Evolutionary conservation across 2,797 vertebrate species (phyloP), one percentile per base, ranked within the genome.

Genomic region (Rhodeus uyekii): DNA sequence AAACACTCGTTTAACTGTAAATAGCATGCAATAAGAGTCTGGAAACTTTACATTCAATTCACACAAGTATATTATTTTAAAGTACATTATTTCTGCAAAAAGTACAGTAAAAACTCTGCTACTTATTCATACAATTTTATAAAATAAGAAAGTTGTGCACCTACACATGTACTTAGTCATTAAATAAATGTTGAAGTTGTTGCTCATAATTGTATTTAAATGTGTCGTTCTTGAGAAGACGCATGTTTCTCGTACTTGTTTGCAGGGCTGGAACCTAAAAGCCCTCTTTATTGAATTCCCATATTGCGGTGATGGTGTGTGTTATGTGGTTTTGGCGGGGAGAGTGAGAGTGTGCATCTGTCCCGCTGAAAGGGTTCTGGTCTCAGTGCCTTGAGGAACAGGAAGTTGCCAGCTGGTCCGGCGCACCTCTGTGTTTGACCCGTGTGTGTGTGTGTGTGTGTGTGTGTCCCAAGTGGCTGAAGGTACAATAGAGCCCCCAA

Each of bases 321-420:
- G 86, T 88, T 78, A 71, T 86, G 85, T 88, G 87, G 85, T 85
- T 88, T 86, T 85, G 81, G 84, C 87, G 81, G 89, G 89, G 82
- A 84, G 82, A 90, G 86, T 63, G 64, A 72, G 87, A 71, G 73
- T 90, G 91, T 86, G 92, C 93, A 93, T 93, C 92, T 93, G 94
- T 93, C 89, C 89, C 84, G 86, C 87, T 92, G 87, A 83, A 91
- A 89, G 74, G 84, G 86, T 88, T 86, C 85, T 82, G 91, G 87
- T 79, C 92, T 90, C 83, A 60, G 90, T 91, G 89, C 90, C 81
- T 81, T 78, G 86, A 90, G 85, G 84, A 91, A 91, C 92, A 92
- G 93, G 88, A 89, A 92, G 89, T 91, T 90, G 94, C 94, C 95
- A 95, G 95, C 95, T 95, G 95, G 94, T 95, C 91, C 90, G 89